Evolutionary conservation across 1,140 invertebrate species (phyloP), one percentile per base, ranked within the genome.

Genomic region (Papilio machaon): DNA sequence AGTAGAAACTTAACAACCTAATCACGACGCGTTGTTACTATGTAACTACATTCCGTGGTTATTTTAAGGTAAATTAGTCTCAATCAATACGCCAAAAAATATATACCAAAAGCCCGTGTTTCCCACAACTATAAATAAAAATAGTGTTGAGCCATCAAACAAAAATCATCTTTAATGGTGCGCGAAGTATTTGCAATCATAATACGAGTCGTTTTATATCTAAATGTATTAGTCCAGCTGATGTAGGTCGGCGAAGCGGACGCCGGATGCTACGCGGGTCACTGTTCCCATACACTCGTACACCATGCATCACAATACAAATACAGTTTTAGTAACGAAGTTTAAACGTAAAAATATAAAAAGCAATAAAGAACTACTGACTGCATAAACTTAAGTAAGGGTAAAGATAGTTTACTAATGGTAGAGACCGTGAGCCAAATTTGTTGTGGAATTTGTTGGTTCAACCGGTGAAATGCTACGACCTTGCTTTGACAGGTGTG

Each of bases 1-100:
- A 52, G 81, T 79, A 75, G 81, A 82, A 85, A 85, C 82, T 85
- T 58, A 83, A 85, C 81, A 80, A 80, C 75, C 76, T 84, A 81
- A 76, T 76, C 74, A 52, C 74, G 43, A 19, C n/a, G 43, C 43
- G n/a, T 70, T 70, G 74, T 76, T 76, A 52, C 74, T 76, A 76
- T 76, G 47, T 76, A 76, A 76, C 73, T 46, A 11, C 19, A 23
- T 52, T 52, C 46, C 47, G 74, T 23, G 52, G 74, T 54, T 23
- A 43, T 73, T 11, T 17, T n/a, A 19, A 19, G n/a, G 13, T 74
- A 74, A 46, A 74, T 74, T n/a, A 74, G 17, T 17, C 19, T 23
- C 10, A 38, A 70, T 38, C 19, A 43, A 43, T 43, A 6, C 38
- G 38, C 4, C 38, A 43, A 43, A 43, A 43, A 43, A 43, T 43